Percentiles rank a stretch among this genome's conserved stretches.
Conservation (phyloP, 2,113 vertebrate species). For the Callaeas wilsoni region DNA sequence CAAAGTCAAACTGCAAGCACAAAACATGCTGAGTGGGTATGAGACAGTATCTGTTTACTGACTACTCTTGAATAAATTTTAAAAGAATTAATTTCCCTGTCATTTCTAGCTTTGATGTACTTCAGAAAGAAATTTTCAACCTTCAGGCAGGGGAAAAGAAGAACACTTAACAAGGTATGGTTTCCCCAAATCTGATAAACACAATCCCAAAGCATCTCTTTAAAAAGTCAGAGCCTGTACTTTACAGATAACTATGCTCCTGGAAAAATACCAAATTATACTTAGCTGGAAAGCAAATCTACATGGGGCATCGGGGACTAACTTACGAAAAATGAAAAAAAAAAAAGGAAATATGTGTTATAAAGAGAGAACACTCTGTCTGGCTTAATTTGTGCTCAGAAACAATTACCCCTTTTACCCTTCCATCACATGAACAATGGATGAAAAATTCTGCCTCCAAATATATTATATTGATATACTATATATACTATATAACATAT, state of each 20-base stretch:
- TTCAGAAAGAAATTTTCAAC: background rate
- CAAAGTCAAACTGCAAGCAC: background rate
- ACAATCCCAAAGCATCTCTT: slow-evolving; percentile 4
- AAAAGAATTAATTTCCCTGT: background rate
- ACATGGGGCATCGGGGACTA: background rate
- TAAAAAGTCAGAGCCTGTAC: background rate
- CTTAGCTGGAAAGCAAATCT: slow-evolving; percentile 33
- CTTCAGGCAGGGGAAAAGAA: background rate
- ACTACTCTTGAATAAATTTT: background rate
- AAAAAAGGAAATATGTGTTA: background rate
- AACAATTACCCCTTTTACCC: background rate
- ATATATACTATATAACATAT: too few species aligned
- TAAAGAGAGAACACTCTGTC: background rate
- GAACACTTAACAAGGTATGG: background rate
- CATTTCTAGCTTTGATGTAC: background rate
- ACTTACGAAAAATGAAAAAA: background rate
- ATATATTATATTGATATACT: background rate
- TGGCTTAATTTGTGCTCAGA: background rate
- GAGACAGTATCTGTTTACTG: background rate
- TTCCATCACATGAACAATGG: background rate
- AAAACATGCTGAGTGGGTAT: background rate
- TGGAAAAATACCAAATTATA: slow-evolving; percentile 30
- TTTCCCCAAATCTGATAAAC: background rate
- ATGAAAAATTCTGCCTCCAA: background rate
- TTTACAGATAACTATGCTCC: background rate